Conservation (phyloP, 2,113 vertebrate species). For the Ceyx melanurus region DNA sequence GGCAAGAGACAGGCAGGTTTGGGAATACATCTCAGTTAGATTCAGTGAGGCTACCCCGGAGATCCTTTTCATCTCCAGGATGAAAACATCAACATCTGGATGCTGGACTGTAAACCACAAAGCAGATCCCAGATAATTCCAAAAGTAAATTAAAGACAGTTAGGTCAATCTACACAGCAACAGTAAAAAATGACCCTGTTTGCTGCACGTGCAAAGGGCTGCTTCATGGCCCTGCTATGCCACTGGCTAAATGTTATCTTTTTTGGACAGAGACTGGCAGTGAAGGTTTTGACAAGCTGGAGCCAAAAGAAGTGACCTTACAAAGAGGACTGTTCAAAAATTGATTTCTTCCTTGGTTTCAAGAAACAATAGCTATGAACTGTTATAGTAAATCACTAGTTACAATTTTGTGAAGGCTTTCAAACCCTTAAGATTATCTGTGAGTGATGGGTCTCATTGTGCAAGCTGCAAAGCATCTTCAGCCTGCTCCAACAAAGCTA, state of each 20-base stretch:
- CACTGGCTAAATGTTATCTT: background rate
- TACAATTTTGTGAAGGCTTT: slow-evolving; percentile 3
- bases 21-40: background rate
- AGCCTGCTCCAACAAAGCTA: background rate
- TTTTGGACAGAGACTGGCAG: background rate
- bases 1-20: background rate
- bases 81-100: background rate
- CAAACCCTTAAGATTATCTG: background rate
- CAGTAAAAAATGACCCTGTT: background rate
- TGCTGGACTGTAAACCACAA: background rate
- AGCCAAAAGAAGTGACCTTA: background rate
- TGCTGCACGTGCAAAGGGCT: background rate
- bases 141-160: background rate
- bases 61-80: background rate
- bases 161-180: background rate
- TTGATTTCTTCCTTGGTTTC: background rate
- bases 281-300: background rate
- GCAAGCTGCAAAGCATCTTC: slow-evolving; percentile 14
- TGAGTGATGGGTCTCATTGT: background rate
- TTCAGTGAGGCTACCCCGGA: background rate
- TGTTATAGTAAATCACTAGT: background rate
- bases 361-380: slow-evolving; percentile 6
- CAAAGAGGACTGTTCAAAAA: background rate
- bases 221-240: background rate
- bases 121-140: background rate